Evolutionary conservation across 2,113 vertebrate species (phyloP).

Genomic region (Sclerurus mexicanus): DNA sequence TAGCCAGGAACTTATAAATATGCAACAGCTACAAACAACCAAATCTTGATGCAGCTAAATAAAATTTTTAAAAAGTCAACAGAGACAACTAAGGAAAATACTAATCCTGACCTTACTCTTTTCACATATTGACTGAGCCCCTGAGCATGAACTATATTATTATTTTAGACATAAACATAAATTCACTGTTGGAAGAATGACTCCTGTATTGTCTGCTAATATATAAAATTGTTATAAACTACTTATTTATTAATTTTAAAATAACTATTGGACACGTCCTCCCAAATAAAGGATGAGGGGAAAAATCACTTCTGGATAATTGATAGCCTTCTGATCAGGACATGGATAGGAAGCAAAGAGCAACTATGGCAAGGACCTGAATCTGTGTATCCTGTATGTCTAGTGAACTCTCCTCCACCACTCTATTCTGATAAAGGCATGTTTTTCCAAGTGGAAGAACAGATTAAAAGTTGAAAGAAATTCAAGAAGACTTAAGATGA

Average conservation of each 20-base stretch:
- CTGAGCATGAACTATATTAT: neutral
- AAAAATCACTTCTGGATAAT: neutral
- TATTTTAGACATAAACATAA: neutral
- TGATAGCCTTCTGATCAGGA: neutral
- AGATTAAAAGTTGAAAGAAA: neutral
- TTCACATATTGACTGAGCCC: neutral
- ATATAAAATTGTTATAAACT: neutral
- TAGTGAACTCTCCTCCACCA: neutral
- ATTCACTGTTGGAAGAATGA: neutral
- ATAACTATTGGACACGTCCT: neutral
- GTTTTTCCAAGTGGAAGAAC: neutral
- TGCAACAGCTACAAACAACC: neutral
- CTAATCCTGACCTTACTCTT: neutral
- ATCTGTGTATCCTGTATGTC: neutral
- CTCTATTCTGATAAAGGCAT: neutral
- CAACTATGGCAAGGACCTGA: fast-evolving
- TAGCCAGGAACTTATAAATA: neutral
- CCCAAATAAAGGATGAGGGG: neutral
- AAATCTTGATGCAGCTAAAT: neutral
- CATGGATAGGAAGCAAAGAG: neutral
- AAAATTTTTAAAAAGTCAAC: neutral
- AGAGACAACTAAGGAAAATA: neutral
- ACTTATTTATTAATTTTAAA: neutral
- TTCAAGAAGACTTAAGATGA: neutral
- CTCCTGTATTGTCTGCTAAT: neutral